Base-by-base conservation (phyloP, 2,888 invertebrate genomes). In the Drosophila algonquin region DNA sequence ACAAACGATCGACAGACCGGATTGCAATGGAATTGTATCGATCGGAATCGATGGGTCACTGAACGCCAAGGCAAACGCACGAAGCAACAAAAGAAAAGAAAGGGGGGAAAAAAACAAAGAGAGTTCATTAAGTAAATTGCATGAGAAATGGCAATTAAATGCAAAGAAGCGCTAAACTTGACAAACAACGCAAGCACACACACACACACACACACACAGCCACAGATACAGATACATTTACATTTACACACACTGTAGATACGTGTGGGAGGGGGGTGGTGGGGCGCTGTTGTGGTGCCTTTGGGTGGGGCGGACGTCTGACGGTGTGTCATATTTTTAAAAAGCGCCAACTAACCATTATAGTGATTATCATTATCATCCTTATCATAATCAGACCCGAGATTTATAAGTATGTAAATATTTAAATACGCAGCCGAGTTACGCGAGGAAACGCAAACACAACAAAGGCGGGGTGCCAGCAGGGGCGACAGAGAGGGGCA, bases 391-490 rank as follows among this genome's bases (percentile, higher is more conserved):
- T 77, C 84, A 74, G 73, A 40, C 56, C 81, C 53, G 68, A 76
- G 71, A 84, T 81, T 87, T 81, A 80, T 84, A 79, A 81, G 81
- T 85, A 24, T 24, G 24, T 24, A 89, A 87, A 87, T 87, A 87
- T 89, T 89, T 87, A 83, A 77, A 87, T 80, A 87, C 76, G 87
- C 81, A 87, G 72, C 78, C 81, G 68, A 77, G 80, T 87, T 79
- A 88, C 80, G 72, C 73, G 81, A 32, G 53, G 56, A 58, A 75
- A 76, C 63, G 67, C 74, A 83, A 85, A 83, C 72, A 83, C 63
- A 85, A 72, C 16, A 45, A 24, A 8, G 27, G 21, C 21, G 24
- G 1, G 2, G 30, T 1, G 30, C 7, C 30, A 30, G 8, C 10
- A 14, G 47, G 21, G 21, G 30, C 24, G 24, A 1, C 24, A 5